Evolutionary conservation across 2,113 vertebrate species (phyloP).

Genomic region (Leucoraja erinaceus): DNA sequence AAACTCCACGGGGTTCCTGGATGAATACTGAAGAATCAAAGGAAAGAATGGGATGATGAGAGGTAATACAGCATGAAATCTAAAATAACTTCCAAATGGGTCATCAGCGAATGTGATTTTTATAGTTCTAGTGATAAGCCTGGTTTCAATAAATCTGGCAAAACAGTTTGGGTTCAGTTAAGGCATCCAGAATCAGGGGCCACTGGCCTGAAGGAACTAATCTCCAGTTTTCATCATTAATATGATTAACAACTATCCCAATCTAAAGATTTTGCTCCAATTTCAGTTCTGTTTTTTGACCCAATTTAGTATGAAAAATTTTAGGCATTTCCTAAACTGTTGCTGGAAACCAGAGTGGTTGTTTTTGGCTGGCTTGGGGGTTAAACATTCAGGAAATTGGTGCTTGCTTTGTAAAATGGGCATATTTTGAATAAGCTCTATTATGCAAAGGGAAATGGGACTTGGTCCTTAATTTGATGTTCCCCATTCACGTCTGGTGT

Average conservation of each 20-base stretch:
- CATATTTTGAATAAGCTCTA: conserved; percentile 20
- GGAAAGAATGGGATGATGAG: neutral
- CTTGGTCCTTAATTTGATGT: conserved; percentile 31
- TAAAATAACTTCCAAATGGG: neutral
- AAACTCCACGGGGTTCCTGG: neutral
- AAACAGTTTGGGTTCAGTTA: neutral
- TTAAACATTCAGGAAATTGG: conserved; percentile 33
- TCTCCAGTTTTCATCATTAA: neutral
- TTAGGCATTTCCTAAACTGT: conserved; percentile 27
- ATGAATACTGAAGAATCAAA: neutral
- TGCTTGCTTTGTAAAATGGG: conserved; percentile 18
- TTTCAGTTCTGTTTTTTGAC: conserved; percentile 32
- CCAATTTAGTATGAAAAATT: neutral
- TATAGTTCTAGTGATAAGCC: neutral
- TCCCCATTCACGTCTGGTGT: conserved; percentile 10
- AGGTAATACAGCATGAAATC: neutral
- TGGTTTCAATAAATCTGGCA: conserved; percentile 34
- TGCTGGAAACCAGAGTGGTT: neutral
- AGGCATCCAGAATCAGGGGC: neutral
- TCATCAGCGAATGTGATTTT: conserved; percentile 17
- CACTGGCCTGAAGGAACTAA: neutral
- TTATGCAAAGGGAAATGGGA: conserved; percentile 6
- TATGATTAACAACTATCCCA: conserved; percentile 12
- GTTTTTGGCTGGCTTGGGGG: conserved; percentile 25
- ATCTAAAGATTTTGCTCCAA: neutral